Conservation (phyloP, 2,888 invertebrate genomes). For the Trileptium ribeirensis region DNA sequence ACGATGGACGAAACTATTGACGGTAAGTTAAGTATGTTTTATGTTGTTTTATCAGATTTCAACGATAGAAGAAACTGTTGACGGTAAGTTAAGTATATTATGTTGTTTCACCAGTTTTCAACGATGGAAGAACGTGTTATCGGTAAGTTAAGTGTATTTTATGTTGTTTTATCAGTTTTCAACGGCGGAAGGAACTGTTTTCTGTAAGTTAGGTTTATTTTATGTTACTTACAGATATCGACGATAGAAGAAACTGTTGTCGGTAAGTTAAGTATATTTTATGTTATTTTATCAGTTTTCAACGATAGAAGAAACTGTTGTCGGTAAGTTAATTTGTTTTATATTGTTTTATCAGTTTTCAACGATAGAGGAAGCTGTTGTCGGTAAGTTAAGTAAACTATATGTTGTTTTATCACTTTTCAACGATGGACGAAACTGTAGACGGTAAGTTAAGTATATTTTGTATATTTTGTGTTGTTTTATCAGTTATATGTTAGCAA, state of each 20-base stretch:
- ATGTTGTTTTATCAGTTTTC: not conserved
- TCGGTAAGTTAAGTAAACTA: not conserved
- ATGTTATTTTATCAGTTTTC: conserved; percentile 51
- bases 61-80: not conserved
- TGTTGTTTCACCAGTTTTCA: not conserved
- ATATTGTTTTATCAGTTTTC: no score
- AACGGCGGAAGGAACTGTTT: not conserved
- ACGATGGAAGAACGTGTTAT: not conserved
- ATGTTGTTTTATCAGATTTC: not conserved
- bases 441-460: not conserved
- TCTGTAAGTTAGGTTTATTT: not conserved
- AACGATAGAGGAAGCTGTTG: not conserved
- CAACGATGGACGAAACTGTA: not conserved
- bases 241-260: not conserved
- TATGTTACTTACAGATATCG: not conserved
- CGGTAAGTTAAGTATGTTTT: not conserved
- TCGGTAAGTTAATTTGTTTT: conserved; percentile 39
- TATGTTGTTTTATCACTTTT: not conserved
- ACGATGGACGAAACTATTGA: not conserved
- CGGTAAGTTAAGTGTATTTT: not conserved
- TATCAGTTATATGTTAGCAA: no score
- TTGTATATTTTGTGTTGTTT: not conserved
- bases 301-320: conserved; percentile 72
- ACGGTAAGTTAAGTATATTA: not conserved
- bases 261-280: not conserved